Conservation (phyloP, 2,888 invertebrate species). For the Cephonodes hylas region DNA sequence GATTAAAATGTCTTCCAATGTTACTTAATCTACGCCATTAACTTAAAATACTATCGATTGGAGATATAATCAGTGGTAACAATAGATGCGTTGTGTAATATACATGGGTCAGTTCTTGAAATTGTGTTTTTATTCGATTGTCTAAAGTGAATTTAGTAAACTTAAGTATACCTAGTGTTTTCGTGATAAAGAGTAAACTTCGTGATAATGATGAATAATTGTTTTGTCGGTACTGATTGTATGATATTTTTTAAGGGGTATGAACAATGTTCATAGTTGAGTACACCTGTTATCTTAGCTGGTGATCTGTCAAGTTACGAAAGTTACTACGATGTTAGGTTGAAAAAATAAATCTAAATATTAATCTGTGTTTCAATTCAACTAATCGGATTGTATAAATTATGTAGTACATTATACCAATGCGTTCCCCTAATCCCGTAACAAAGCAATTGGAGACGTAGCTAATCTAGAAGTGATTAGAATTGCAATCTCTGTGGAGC, state of each 20-base stretch:
- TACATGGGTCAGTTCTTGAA: slow-evolving; percentile 37
- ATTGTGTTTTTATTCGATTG: slow-evolving; percentile 51
- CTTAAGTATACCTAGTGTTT: slow-evolving; percentile 72
- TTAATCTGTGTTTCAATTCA: slow-evolving; percentile 57
- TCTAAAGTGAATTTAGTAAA: slow-evolving; percentile 76
- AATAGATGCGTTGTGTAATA: slow-evolving; percentile 40
- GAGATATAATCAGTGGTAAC: slow-evolving; percentile 37
- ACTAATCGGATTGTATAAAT: neutral
- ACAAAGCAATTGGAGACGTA: neutral
- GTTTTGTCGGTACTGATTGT: slow-evolving; percentile 77
- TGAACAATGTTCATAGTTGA: slow-evolving; percentile 79
- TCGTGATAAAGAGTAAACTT: slow-evolving; percentile 78
- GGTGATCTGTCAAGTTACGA: slow-evolving; percentile 76
- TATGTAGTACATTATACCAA: neutral
- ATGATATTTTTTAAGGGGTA: slow-evolving; percentile 73
- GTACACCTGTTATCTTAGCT: slow-evolving; percentile 78
- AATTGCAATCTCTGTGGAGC: neutral
- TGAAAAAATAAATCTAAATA: slow-evolving; percentile 77
- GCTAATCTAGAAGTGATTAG: neutral
- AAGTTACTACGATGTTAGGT: slow-evolving; percentile 78
- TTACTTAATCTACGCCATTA: slow-evolving; percentile 38
- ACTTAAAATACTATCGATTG: slow-evolving; percentile 38
- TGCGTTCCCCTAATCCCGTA: neutral
- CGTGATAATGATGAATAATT: slow-evolving; percentile 76
- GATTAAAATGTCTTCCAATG: slow-evolving; percentile 60